Percentiles rank a stretch among this genome's conserved stretches.
Conservation (phyloP, 1,140 invertebrate genomes). For the Vanessa tameamea region DNA sequence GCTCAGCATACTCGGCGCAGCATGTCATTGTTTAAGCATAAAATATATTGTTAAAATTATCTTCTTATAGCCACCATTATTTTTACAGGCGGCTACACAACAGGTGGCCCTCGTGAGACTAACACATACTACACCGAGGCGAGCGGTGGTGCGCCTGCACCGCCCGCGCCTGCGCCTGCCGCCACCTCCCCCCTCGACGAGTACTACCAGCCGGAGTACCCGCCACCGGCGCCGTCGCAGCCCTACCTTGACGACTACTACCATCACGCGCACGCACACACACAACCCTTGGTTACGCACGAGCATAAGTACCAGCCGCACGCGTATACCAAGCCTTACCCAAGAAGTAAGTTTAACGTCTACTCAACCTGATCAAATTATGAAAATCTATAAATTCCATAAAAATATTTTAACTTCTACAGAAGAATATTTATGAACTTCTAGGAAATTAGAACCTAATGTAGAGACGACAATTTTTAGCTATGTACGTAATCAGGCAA, state of each 20-base stretch:
- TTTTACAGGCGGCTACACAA: slow-evolving; percentile 76
- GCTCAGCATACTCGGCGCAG: too few species aligned
- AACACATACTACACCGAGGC: slow-evolving; percentile 73
- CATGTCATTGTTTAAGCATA: too few species aligned
- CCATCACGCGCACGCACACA: slow-evolving; percentile 82
- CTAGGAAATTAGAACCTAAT: neutral
- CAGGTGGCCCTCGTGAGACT: slow-evolving; percentile 71
- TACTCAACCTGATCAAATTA: too few species aligned
- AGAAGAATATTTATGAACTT: neutral
- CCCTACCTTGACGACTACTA: slow-evolving; percentile 74
- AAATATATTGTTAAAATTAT: neutral
- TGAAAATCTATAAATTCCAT: too few species aligned
- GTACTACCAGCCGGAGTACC: slow-evolving; percentile 75
- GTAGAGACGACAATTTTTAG: slow-evolving; percentile 22
- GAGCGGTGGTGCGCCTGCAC: slow-evolving; percentile 53
- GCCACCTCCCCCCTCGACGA: slow-evolving; percentile 70
- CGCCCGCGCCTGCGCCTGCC: slow-evolving; percentile 55
- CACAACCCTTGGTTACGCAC: slow-evolving; percentile 82
- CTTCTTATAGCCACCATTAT: neutral
- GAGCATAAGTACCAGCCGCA: slow-evolving; percentile 86
- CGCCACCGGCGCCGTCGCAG: slow-evolving; percentile 62
- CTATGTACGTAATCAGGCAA: slow-evolving; percentile 28
- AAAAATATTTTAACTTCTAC: neutral
- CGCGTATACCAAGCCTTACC: slow-evolving; percentile 85
- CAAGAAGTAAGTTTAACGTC: slow-evolving; percentile 80